A percentile compares a stretch with the other conserved stretches of the same genome.
phyloP scores from a whole-genome alignment of 2,888 invertebrate species.

The Petrolisthes cinctipes region DNA sequence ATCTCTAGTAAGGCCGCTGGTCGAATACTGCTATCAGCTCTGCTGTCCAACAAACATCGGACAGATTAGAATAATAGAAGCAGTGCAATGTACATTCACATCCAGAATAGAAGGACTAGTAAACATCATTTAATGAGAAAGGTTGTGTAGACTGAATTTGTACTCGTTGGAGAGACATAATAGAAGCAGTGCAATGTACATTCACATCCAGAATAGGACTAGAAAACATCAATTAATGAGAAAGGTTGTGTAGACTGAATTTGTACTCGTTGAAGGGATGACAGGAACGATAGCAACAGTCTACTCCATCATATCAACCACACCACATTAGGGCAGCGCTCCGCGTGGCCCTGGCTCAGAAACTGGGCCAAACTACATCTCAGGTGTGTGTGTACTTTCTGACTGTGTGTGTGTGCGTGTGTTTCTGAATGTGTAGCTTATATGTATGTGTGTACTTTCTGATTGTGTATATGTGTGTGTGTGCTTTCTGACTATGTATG shows the following conservation, averaged over 20 bases:
- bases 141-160: not conserved
- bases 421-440: not conserved
- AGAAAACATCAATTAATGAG: not conserved
- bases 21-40: too few relatives aligned
- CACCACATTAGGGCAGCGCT: not conserved
- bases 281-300: not conserved
- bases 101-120: too few relatives aligned
- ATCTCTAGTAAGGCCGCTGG: too few relatives aligned
- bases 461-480: not conserved
- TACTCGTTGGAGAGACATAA: not conserved
- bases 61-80: too few relatives aligned
- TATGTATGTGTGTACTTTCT: not conserved
- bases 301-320: too few relatives aligned
- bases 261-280: not conserved
- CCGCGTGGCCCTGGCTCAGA: not conserved
- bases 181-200: not conserved
- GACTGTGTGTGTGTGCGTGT: not conserved
- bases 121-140: not conserved
- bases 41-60: too few relatives aligned
- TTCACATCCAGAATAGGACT: not conserved
- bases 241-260: not conserved
- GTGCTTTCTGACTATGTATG: not conserved
- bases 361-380: not conserved
- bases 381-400: slow-evolving; percentile 1
- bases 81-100: too few relatives aligned